Conservation (phyloP, 2,113 vertebrate species). For the Heliornis fulica region DNA sequence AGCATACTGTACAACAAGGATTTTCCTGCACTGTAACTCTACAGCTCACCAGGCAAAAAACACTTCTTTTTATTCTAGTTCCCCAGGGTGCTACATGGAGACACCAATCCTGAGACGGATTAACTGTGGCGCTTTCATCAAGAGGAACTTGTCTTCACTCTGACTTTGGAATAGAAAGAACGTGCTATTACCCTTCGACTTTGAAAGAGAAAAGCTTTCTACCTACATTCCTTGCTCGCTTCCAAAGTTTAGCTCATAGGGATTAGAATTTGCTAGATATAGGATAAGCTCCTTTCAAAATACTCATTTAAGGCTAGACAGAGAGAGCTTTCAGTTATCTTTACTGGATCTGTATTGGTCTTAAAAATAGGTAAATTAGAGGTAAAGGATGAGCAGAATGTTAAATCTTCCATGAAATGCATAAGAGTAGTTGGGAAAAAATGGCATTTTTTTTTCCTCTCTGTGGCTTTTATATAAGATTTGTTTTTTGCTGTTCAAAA, state of each 20-base stretch:
- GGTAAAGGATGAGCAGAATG: background rate
- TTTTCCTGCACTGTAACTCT: slow-evolving; percentile 59
- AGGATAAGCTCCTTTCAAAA: slow-evolving; percentile 29
- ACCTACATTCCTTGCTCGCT: background rate
- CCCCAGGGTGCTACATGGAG: slow-evolving; percentile 56
- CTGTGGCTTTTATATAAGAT: background rate
- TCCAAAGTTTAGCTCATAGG: slow-evolving; percentile 26
- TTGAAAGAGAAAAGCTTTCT: slow-evolving; percentile 42
- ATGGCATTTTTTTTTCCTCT: background rate
- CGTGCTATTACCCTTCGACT: background rate
- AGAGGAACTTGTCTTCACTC: slow-evolving; percentile 42
- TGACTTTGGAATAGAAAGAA: slow-evolving; percentile 56
- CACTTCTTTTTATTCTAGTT: slow-evolving; percentile 49
- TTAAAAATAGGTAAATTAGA: background rate
- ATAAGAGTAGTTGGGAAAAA: background rate
- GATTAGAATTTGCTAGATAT: slow-evolving; percentile 43
- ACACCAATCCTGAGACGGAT: slow-evolving; percentile 54
- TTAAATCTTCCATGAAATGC: background rate
- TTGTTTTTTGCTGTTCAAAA: background rate
- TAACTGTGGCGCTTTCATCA: slow-evolving; percentile 59
- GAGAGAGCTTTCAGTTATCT: background rate
- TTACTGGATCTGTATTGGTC: background rate
- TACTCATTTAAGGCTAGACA: background rate
- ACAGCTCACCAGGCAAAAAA: slow-evolving; percentile 43
- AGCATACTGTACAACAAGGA: slow-evolving; percentile 62